phyloP scores from a whole-genome alignment of 2,797 vertebrate species.

The Mus caroli region DNA sequence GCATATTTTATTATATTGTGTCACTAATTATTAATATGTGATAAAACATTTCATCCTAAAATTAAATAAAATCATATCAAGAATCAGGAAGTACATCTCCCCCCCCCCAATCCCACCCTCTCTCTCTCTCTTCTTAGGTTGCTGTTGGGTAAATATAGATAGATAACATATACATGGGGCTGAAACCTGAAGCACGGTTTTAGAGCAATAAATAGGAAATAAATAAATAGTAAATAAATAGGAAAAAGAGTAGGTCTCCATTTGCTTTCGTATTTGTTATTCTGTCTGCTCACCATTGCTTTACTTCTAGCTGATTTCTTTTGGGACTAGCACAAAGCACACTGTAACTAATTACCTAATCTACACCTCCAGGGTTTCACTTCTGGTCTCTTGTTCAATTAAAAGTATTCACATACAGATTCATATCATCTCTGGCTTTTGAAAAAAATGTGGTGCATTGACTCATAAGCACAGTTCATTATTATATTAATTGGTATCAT shows the following conservation, averaged over 20 bases:
- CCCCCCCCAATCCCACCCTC: too few species aligned
- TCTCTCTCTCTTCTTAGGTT: too few species aligned
- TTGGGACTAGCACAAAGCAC: constrained; percentile 63
- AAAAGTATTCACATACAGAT: constrained; percentile 59
- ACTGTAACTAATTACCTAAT: constrained; percentile 81
- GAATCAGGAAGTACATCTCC: neutral
- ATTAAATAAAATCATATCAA: neutral
- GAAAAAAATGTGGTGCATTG: constrained; percentile 56
- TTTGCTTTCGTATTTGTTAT: neutral
- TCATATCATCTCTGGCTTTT: constrained; percentile 54
- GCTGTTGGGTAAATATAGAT: neutral
- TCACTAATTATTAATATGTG: neutral
- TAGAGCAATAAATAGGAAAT: neutral
- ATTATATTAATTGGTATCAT: constrained; percentile 29
- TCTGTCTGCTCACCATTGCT: constrained; percentile 40
- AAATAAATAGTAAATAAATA: constrained; percentile 27
- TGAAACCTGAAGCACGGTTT: neutral
- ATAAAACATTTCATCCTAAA: constrained; percentile 41
- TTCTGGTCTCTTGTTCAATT: constrained; percentile 68
- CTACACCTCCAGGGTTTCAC: constrained; percentile 71
- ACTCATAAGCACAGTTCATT: constrained; percentile 69
- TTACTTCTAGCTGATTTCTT: constrained; percentile 73
- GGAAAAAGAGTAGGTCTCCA: neutral
- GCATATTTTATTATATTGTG: neutral
- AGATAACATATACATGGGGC: neutral